phyloP scores from a whole-genome alignment of 2,797 vertebrate species.

The Strix occidentalis region DNA sequence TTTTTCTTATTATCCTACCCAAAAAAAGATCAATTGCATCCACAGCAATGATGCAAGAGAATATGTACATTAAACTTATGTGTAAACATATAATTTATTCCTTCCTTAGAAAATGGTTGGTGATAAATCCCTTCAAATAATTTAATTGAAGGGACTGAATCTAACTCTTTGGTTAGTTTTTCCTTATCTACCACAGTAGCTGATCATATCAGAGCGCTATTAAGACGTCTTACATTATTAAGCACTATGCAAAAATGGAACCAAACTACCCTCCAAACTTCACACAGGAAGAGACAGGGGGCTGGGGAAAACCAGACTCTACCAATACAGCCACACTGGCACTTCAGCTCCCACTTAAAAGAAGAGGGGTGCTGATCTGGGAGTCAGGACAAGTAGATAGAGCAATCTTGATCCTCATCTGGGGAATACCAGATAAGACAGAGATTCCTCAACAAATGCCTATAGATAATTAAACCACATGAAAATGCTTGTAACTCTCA shows the following conservation, averaged over 20 bases:
- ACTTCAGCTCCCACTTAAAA: not conserved
- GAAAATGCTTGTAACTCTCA: not conserved
- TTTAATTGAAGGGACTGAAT: not conserved
- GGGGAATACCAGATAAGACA: not conserved
- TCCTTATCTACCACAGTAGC: not conserved
- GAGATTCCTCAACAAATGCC: not conserved
- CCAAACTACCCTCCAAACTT: not conserved
- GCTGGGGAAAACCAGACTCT: not conserved
- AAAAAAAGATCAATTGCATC: not conserved
- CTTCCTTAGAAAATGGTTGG: not conserved
- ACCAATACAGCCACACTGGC: not conserved
- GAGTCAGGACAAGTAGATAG: not conserved
- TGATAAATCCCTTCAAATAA: not conserved
- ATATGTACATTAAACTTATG: not conserved
- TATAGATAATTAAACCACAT: not conserved
- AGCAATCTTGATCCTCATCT: not conserved
- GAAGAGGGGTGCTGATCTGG: not conserved
- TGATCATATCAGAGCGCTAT: not conserved
- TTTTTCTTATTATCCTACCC: not conserved
- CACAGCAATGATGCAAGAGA: not conserved
- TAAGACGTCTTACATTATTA: not conserved
- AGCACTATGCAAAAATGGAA: not conserved
- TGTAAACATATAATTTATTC: not conserved
- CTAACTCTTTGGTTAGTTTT: not conserved
- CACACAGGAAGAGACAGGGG: not conserved